Evolutionary conservation across 1,140 invertebrate species (phyloP).

Genomic region (Meloidogyne hapla): DNA sequence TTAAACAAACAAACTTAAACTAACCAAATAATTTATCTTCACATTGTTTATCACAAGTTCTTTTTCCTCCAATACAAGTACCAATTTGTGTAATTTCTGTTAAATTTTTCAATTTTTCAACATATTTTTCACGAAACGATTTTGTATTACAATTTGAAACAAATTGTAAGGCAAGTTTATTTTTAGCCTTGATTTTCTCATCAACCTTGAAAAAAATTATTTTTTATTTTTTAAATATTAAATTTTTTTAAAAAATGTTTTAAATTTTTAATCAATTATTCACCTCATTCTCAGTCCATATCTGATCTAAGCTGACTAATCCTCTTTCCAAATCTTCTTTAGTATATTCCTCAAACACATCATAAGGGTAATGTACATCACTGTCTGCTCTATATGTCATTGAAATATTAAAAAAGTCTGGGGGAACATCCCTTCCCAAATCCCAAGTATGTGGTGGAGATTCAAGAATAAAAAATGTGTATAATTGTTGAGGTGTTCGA

Average conservation of each 20-base stretch:
- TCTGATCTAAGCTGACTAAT: background rate
- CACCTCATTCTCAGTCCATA: slow-evolving; percentile 18
- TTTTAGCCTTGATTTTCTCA: slow-evolving; percentile 6
- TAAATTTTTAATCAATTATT: background rate
- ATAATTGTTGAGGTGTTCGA: background rate
- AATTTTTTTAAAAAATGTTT: background rate
- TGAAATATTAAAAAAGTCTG: slow-evolving; percentile 17
- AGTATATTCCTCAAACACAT: background rate
- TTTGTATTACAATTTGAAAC: slow-evolving; percentile 22
- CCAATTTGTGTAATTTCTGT: slow-evolving; percentile 19
- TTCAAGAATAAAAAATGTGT: slow-evolving; percentile 6
- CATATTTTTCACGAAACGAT: background rate
- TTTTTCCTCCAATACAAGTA: background rate
- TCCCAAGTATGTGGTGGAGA: background rate
- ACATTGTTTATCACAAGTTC: slow-evolving; percentile 18
- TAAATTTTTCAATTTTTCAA: background rate
- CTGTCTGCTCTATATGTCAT: slow-evolving; percentile 19
- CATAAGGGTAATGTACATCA: slow-evolving; percentile 8
- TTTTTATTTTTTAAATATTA: background rate
- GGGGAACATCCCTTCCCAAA: background rate
- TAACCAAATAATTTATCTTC: slow-evolving; percentile 15
- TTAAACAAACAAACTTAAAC: too few species aligned
- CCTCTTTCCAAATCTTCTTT: background rate
- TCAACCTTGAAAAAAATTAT: slow-evolving; percentile 3
- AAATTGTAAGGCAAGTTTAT: slow-evolving; percentile 17